These are phyloP conservation scores for Anarhynchus alexandrinus DNA, from an alignment of 2,113 vertebrate genomes.

Conservation along the genomic window DNA sequence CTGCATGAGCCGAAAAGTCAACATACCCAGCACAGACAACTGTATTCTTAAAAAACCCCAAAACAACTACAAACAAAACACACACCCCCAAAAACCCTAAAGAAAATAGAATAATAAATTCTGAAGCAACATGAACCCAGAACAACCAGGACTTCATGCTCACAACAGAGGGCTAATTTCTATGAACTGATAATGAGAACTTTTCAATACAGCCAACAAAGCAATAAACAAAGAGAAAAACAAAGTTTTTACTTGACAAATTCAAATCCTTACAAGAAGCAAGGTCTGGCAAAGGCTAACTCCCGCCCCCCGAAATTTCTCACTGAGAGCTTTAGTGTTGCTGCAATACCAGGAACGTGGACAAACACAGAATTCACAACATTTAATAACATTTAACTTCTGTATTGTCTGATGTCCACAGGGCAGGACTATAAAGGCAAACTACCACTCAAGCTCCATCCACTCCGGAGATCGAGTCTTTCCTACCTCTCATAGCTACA, in stretches of 20 bases:
- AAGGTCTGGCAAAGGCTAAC: background rate
- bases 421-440: background rate
- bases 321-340: background rate
- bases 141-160: background rate
- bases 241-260: background rate
- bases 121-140: background rate
- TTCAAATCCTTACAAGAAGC: background rate
- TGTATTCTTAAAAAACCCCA: background rate
- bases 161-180: background rate
- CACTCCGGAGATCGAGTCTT: background rate
- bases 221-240: background rate
- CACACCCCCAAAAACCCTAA: background rate
- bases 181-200: background rate
- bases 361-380: background rate
- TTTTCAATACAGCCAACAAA: background rate
- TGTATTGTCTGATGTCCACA: background rate
- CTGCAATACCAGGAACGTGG: background rate
- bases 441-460: background rate
- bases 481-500: background rate
- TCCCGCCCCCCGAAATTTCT: background rate
- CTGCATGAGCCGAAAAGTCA: background rate
- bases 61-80: background rate
- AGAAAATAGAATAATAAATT: background rate
- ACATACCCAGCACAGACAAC: background rate
- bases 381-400: background rate